phyloP scores from a whole-genome alignment of 2,888 invertebrate species.

The Himalopsyche japonica region DNA sequence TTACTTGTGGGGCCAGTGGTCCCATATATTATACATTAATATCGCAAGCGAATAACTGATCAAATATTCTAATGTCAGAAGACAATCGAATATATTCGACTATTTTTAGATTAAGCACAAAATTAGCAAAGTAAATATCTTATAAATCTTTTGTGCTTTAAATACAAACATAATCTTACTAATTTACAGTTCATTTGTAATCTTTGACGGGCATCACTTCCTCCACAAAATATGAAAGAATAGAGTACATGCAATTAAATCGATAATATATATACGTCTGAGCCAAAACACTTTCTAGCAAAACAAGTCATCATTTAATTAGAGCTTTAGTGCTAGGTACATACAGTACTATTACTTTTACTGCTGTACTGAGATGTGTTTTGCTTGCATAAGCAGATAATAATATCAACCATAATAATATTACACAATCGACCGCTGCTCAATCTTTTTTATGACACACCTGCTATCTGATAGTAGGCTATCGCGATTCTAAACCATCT shows the following conservation, averaged over 20 bases:
- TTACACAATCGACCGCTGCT: neutral
- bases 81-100: too few relatives aligned
- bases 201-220: neutral
- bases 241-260: neutral
- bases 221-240: neutral
- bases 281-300: conserved; percentile 8
- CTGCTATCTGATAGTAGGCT: too few relatives aligned
- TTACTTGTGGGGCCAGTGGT: too few relatives aligned
- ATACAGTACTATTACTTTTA: conserved; percentile 16
- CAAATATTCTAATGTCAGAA: too few relatives aligned
- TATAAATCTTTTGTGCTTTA: too few relatives aligned
- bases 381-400: neutral
- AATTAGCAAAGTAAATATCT: too few relatives aligned
- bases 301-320: conserved; percentile 17
- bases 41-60: too few relatives aligned
- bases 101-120: too few relatives aligned
- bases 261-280: neutral
- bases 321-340: conserved; percentile 2
- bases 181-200: neutral
- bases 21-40: too few relatives aligned
- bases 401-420: neutral
- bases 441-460: neutral
- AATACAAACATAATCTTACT: too few relatives aligned
- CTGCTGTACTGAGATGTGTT: conserved; percentile 4
- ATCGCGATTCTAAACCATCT: too few relatives aligned